phyloP scores from a whole-genome alignment of 2,888 invertebrate species.

The Noctuana brunneofusca region DNA sequence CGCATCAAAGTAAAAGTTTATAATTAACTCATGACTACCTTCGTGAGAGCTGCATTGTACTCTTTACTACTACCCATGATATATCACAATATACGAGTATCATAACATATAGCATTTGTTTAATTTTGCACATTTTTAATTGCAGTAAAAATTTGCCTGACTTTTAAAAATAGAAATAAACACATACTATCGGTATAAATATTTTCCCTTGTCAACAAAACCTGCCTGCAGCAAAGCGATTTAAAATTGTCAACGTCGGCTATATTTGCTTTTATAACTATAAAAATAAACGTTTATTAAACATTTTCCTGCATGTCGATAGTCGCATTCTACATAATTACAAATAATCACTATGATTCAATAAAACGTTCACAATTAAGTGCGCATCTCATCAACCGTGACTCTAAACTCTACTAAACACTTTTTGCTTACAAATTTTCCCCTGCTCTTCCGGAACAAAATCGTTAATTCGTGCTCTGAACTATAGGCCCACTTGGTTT shows the following conservation, averaged over 20 bases:
- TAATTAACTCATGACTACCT: slow-evolving; percentile 36
- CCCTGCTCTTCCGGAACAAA: background rate
- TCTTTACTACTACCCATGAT: background rate
- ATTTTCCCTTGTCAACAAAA: too few species aligned
- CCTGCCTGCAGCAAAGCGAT: too few species aligned
- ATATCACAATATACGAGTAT: too few species aligned
- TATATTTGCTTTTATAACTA: too few species aligned
- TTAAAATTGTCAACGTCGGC: too few species aligned
- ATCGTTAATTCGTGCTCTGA: background rate
- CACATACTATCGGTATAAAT: too few species aligned
- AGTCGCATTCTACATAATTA: background rate
- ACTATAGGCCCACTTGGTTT: background rate
- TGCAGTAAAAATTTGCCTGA: too few species aligned
- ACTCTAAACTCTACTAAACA: background rate
- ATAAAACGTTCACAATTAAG: background rate
- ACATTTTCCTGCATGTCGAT: too few species aligned
- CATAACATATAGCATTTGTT: slow-evolving; percentile 9
- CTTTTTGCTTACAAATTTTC: slow-evolving; percentile 5
- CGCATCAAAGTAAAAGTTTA: slow-evolving; percentile 37
- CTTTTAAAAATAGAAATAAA: too few species aligned
- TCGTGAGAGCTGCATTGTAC: slow-evolving; percentile 32
- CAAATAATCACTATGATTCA: background rate
- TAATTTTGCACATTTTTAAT: background rate
- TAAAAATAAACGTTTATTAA: too few species aligned
- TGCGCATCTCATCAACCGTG: background rate